A percentile compares a stretch with the other conserved stretches of the same genome.
phyloP scores from a whole-genome alignment of 2,888 invertebrate genomes.

The Himalopsyche kuldschensis region DNA sequence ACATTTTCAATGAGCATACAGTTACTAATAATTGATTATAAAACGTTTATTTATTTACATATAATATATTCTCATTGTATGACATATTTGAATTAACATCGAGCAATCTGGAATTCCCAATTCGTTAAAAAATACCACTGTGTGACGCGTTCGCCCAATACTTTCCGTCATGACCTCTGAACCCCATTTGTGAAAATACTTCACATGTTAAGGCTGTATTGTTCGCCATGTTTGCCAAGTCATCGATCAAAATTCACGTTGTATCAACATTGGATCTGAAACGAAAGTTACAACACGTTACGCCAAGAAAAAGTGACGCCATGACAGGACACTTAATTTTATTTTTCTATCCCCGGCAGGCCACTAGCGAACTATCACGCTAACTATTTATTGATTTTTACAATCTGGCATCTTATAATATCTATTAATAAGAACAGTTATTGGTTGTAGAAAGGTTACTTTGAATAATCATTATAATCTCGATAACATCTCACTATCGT shows the following conservation, averaged over 20 bases:
- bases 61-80: too few relatives aligned
- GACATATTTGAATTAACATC: too few relatives aligned
- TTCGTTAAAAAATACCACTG: neutral
- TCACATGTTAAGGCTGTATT: slow-evolving; percentile 6
- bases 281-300: slow-evolving; percentile 16
- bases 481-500: neutral
- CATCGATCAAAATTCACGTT: slow-evolving; percentile 33
- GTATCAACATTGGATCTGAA: slow-evolving; percentile 28
- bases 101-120: too few relatives aligned
- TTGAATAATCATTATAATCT: too few relatives aligned
- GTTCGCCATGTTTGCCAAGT: slow-evolving; percentile 15
- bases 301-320: neutral
- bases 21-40: too few relatives aligned
- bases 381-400: too few relatives aligned
- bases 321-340: neutral
- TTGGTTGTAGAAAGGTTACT: too few relatives aligned
- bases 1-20: too few relatives aligned
- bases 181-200: slow-evolving; percentile 26
- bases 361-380: neutral
- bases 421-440: too few relatives aligned
- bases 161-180: slow-evolving; percentile 30
- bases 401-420: too few relatives aligned
- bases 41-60: too few relatives aligned
- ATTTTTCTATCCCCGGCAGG: neutral
- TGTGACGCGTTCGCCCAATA: slow-evolving; percentile 1